A percentile compares a stretch with the other conserved stretches of the same genome.
phyloP scores from a whole-genome alignment of 1,140 invertebrate genomes.

The Leptinotarsa lineolata region DNA sequence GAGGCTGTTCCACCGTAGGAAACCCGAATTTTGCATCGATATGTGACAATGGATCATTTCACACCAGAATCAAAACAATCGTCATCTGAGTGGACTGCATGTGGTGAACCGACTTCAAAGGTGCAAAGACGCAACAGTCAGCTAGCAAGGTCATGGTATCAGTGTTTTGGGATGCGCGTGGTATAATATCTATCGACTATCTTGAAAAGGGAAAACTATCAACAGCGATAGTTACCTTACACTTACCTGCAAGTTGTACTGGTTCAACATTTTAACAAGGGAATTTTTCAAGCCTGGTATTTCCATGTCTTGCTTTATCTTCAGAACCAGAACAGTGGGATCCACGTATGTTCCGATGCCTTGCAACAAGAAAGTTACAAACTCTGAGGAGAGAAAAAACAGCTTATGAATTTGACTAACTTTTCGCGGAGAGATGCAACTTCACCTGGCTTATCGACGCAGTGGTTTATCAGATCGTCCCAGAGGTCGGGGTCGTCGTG shows the following conservation, averaged over 20 bases:
- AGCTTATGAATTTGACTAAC: constrained; percentile 42
- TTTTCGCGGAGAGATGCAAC: constrained; percentile 1
- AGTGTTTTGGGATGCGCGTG: too few relatives aligned
- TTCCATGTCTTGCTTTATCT: constrained; percentile 80
- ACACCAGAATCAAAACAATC: too few relatives aligned
- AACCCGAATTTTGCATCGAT: too few relatives aligned
- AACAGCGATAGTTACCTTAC: background rate
- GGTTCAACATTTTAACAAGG: constrained; percentile 92
- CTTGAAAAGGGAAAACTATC: too few relatives aligned
- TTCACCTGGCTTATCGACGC: constrained; percentile 81
- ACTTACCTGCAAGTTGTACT: constrained; percentile 86
- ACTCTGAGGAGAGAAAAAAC: constrained; percentile 59
- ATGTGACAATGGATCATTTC: too few relatives aligned
- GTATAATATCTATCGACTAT: too few relatives aligned
- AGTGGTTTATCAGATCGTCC: constrained; percentile 90
- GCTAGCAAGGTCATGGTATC: too few relatives aligned
- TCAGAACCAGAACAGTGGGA: constrained; percentile 82
- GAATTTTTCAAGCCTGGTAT: constrained; percentile 90
- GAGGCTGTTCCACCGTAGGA: too few relatives aligned
- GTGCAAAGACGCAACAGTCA: too few relatives aligned
- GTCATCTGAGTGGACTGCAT: too few relatives aligned
- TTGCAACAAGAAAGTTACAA: constrained; percentile 76
- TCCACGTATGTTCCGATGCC: constrained; percentile 90
- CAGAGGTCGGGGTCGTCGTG: constrained; percentile 94
- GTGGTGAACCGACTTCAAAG: too few relatives aligned